phyloP scores from a whole-genome alignment of 2,113 vertebrate species.

The Excalfactoria chinensis region DNA sequence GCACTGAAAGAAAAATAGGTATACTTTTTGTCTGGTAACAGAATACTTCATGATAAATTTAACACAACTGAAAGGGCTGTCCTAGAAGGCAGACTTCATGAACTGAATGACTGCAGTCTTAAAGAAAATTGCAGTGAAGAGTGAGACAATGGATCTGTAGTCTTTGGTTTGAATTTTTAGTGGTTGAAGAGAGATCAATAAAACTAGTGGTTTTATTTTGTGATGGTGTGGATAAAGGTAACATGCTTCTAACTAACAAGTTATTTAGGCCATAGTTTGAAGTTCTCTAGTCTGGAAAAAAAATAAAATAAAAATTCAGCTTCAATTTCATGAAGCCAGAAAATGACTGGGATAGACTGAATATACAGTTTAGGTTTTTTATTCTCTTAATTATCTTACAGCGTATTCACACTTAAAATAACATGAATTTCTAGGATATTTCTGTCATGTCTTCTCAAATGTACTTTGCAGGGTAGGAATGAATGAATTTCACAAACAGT shows the following conservation, averaged over 20 bases:
- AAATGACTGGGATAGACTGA: not conserved
- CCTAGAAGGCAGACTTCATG: not conserved
- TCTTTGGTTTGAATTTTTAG: not conserved
- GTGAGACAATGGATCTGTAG: not conserved
- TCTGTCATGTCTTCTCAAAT: not conserved
- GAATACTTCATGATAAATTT: not conserved
- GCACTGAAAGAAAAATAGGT: not conserved
- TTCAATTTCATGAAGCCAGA: not conserved
- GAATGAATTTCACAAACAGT: not conserved
- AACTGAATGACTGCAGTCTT: not conserved
- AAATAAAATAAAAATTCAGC: not conserved
- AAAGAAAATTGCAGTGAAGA: not conserved
- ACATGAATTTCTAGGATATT: too few relatives aligned
- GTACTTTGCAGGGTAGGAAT: not conserved
- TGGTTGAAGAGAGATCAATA: not conserved
- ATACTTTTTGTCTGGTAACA: not conserved
- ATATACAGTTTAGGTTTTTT: not conserved
- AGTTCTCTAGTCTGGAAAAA: not conserved
- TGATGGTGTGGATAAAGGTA: not conserved
- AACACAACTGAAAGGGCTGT: not conserved
- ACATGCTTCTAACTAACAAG: not conserved
- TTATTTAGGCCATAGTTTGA: not conserved
- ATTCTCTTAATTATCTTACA: not conserved
- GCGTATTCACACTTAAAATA: not conserved
- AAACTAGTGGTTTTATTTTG: not conserved